These are phyloP conservation scores for Teleopsis dalmanni DNA, from an alignment of 1,140 invertebrate species.

Conservation along the genomic window DNA sequence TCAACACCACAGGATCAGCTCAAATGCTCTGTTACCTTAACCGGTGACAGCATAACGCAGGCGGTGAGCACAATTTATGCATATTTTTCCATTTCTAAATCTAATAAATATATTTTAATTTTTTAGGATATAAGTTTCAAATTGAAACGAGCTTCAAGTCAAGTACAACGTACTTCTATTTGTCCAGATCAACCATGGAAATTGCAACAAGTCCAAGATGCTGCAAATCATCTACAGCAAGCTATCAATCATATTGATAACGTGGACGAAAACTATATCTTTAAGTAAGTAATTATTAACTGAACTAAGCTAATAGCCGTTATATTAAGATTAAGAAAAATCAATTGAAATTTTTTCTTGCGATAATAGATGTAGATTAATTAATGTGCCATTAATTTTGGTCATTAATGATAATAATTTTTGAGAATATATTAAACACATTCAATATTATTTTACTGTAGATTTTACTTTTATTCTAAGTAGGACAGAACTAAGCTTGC, in stretches of 20 bases:
- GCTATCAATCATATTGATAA: slow-evolving; percentile 75
- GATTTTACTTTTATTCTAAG: too few species aligned
- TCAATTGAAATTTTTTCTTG: too few species aligned
- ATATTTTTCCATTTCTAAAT: background rate
- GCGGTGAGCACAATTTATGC: slow-evolving; percentile 52
- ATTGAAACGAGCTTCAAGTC: slow-evolving; percentile 69
- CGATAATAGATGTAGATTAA: too few species aligned
- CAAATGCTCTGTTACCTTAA: slow-evolving; percentile 77
- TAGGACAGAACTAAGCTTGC: too few species aligned
- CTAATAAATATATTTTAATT: background rate
- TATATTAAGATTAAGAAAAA: too few species aligned
- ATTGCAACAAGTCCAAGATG: slow-evolving; percentile 83
- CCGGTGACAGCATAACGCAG: slow-evolving; percentile 80
- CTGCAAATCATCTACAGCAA: slow-evolving; percentile 81
- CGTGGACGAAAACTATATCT: slow-evolving; percentile 69
- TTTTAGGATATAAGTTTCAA: slow-evolving; percentile 77
- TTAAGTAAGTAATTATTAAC: slow-evolving; percentile 48
- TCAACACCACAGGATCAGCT: slow-evolving; percentile 74
- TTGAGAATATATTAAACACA: too few species aligned
- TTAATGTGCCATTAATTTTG: too few species aligned
- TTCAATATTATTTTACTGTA: too few species aligned
- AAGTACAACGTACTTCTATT: slow-evolving; percentile 67
- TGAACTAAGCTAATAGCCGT: too few species aligned
- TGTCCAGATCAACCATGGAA: slow-evolving; percentile 81
- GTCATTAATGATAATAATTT: too few species aligned